Base-by-base conservation (phyloP, 2,797 vertebrate species). In the Setipinna tenuifilis region DNA sequence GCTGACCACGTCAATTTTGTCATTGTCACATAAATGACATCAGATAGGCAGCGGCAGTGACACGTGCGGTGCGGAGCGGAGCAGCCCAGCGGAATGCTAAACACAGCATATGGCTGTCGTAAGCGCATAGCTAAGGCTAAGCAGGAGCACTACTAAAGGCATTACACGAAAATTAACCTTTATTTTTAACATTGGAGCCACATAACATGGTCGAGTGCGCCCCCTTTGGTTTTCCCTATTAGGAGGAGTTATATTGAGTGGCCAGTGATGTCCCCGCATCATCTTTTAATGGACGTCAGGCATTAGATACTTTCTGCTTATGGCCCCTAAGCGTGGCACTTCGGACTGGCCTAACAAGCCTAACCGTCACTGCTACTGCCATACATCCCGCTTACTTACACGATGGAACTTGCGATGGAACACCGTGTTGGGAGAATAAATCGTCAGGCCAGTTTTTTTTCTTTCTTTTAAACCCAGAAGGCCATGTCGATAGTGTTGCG, bases 11-110 rank as follows among this genome's bases (percentile, higher is more conserved):
- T 90, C 82, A 90, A 84, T 88, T 87, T 23, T 82, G 0, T 88
- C 84, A 85, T 48, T 59, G 86, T 89, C 83, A 88, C 87, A 86
- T 86, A 71, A 90, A 92, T 84, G 89, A 92, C 87, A 89, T 44
- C 71, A 78, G 71, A 78, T 78, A 78, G 71, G 35, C 31, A 44
- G 19, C 35, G 9, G 71, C 17, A 25, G 17, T 5, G 35, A 1
- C 50, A 54, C 50, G 50, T 9, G 7, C 50, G 9, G 50, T 54
- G 41, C 35, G 7, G 50, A 2, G 9, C 50, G 9, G 50, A 2
- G 50, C 50, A 54, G 50, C 50, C 2, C 50, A 54, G 50, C 14
- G 14, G 31, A 44, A 44, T 44, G 71, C 31, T 78, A 78, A 78
- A 78, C 71, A 78, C 21, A 35, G 35, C 71, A 0, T 31, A 35